A percentile compares a stretch with the other conserved stretches of the same genome.
Evolutionary conservation across 2,797 vertebrate genomes (phyloP).

Genomic region (Avahi laniger): DNA sequence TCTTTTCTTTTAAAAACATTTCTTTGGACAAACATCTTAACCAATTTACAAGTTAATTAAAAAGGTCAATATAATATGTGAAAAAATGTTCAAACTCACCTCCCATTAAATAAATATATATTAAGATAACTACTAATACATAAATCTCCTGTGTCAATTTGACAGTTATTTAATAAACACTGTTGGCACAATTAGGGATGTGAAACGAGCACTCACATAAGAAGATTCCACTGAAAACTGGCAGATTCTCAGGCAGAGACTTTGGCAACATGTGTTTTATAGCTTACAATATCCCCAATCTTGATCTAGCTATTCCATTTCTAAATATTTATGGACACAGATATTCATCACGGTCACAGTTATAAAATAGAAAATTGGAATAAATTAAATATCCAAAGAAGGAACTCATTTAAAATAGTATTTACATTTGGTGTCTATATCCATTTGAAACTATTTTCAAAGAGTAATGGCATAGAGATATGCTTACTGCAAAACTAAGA

Average conservation of each 20-base stretch:
- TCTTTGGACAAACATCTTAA: neutral
- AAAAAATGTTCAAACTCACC: neutral
- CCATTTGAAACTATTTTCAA: slow-evolving; percentile 9
- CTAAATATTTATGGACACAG: neutral
- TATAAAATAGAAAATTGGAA: neutral
- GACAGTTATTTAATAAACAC: neutral
- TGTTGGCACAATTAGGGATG: neutral
- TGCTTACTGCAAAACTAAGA: neutral
- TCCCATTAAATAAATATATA: neutral
- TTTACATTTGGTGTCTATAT: neutral
- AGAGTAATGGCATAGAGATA: neutral
- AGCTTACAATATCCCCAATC: neutral
- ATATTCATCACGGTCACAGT: neutral
- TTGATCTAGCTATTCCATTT: neutral
- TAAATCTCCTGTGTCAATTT: neutral
- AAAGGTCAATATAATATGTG: neutral
- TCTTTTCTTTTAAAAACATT: neutral
- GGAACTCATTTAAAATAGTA: neutral
- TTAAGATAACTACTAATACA: neutral
- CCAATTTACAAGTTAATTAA: neutral
- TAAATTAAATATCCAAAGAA: neutral
- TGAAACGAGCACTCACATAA: neutral
- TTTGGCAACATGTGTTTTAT: neutral
- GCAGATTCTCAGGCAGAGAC: neutral
- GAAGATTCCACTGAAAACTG: too few species aligned